Evolutionary conservation across 30 jellyfish, hydroid and myxozoan genomes (phyloP), one percentile per base, ranked within the genome.

Genomic region (Haliclystus octoradiatus): DNA sequence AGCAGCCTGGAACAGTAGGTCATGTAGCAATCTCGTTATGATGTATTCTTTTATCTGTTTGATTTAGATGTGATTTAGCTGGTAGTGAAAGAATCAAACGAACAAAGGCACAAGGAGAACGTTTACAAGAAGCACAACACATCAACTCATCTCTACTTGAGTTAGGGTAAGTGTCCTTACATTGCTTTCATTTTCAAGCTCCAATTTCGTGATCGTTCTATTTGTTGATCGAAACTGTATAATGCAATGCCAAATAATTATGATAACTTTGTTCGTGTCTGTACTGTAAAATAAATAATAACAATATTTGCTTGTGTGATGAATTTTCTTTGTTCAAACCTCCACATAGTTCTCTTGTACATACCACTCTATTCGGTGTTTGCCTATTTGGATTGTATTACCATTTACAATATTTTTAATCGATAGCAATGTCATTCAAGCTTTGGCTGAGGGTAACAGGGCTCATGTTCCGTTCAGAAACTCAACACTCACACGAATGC

Each of bases 371-470:
- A n/a, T n/a, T n/a, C n/a, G n/a, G n/a, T n/a, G n/a, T n/a, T n/a
- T n/a, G n/a, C n/a, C n/a, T n/a, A n/a, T n/a, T n/a, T n/a, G n/a
- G n/a, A n/a, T n/a, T n/a, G n/a, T n/a, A n/a, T n/a, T n/a, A n/a
- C n/a, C n/a, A n/a, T n/a, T n/a, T n/a, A n/a, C n/a, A n/a, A n/a
- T n/a, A n/a, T 9, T 40, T 40, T 40, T 40, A 19, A 40, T 31
- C 32, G 60, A 15, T 49, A 88, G 97, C 22, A 89, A 89, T 52
- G 98, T 89, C 65, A 89, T 89, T 28, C 98, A 89, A 72, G 98
- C 98, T 5, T 65, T 89, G 65, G 98, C 98, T 12, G 98, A 89
- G 53, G 98, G 98, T 14, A 82, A 89, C 62, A 50, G 94, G 46
- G 62, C 84, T 1, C 98, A 89, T 61, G 98, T 89, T 14, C 98